Base-by-base conservation (phyloP, 1,140 invertebrate genomes). In the Charaxes varanes region DNA sequence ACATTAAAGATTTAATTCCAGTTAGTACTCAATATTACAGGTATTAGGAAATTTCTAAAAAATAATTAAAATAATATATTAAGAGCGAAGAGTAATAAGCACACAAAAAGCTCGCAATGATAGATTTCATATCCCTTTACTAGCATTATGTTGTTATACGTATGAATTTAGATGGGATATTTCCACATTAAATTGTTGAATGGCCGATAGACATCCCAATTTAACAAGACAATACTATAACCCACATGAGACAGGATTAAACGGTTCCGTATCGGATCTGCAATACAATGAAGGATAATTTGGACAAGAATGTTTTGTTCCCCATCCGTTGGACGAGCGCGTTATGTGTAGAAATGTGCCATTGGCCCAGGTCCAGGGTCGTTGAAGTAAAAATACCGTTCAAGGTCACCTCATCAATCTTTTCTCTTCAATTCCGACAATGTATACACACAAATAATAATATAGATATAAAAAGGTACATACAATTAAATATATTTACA, bases 101-200 rank as follows among this genome's bases (percentile, higher is more conserved):
- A 70, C 54, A 64, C 51, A 69, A 62, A 35, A 72, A 71, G 63
- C 61, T 30, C 47, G 19, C 24, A 41, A 43, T 50, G 21, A 28
- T 27, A 33, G 36, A 44, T 59, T 62, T 76, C 74, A 82, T 79
- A 79, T 79, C 73, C 74, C 74, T 82, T 82, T 82, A 82, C 74
- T 79, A 78, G 72, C 53, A 18, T 18, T 22, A 8, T 31, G 15
- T 15, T 8, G 10, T 27, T 15, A 32, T 15, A 36, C 22, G 18
- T 10, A 31, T 31, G 33, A 43, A 40, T 17, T n/a, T 15, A 31
- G 8, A 7, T 23, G 22, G 6, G 22, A 13, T 28, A n/a, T 31
- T n/a, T n/a, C n/a, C n/a, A n/a, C n/a, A n/a, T n/a, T n/a, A n/a
- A n/a, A n/a, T n/a, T n/a, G n/a, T n/a, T n/a, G n/a, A n/a, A n/a